phyloP scores from a whole-genome alignment of 2,797 vertebrate species.

The Pangasius larnaudii region DNA sequence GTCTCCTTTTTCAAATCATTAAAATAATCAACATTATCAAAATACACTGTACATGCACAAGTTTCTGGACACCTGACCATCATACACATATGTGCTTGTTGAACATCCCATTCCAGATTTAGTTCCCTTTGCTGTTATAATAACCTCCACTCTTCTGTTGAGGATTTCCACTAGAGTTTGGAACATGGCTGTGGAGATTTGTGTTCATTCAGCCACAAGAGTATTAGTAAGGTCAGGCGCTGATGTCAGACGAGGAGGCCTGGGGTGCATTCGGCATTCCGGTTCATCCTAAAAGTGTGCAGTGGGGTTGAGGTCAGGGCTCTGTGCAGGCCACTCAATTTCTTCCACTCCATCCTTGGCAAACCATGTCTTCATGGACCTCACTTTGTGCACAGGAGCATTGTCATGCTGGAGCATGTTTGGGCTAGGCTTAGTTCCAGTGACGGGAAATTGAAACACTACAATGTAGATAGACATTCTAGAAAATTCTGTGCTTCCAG shows the following conservation, averaged over 20 bases:
- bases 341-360: neutral
- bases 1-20: neutral
- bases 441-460: neutral
- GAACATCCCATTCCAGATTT: neutral
- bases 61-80: neutral
- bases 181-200: neutral
- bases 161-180: neutral
- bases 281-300: neutral
- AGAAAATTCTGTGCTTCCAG: neutral
- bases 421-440: neutral
- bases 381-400: neutral
- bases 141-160: neutral
- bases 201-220: neutral
- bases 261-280: neutral
- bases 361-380: neutral
- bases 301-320: neutral
- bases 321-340: neutral
- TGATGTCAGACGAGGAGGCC: neutral
- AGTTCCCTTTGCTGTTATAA: neutral
- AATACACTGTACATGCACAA: neutral
- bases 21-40: neutral
- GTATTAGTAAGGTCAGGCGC: neutral
- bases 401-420: neutral
- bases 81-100: neutral
- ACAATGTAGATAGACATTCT: neutral